These are phyloP conservation scores for Clarias fuscus DNA, from an alignment of 2,797 vertebrate genomes.

Conservation along the genomic window DNA sequence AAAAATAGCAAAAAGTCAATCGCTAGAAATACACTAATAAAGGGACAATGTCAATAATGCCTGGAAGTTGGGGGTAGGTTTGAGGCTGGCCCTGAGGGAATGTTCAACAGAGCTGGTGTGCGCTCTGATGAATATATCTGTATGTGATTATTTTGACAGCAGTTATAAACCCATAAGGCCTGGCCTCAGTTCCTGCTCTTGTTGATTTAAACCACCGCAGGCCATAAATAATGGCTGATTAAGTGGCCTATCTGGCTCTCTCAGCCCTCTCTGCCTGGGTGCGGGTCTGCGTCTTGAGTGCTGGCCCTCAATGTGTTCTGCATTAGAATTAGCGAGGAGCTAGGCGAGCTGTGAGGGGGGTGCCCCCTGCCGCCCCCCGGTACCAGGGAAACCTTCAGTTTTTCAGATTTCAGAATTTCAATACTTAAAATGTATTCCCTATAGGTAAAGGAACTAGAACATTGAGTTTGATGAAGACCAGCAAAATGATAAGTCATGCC, in stretches of 20 bases:
- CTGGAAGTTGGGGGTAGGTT: conserved; percentile 24
- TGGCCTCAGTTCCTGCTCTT: conserved; percentile 67
- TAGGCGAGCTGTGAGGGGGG: conserved; percentile 46
- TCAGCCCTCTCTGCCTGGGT: conserved; percentile 60
- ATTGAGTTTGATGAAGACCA: conserved; percentile 3
- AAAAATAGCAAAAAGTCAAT: not conserved
- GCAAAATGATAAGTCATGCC: conserved; percentile 25
- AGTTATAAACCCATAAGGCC: conserved; percentile 69
- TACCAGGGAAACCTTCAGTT: conserved; percentile 57
- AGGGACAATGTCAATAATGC: conserved; percentile 39
- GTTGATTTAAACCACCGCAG: conserved; percentile 69
- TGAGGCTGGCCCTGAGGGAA: conserved; percentile 24
- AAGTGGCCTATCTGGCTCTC: conserved; percentile 63
- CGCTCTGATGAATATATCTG: conserved; percentile 68
- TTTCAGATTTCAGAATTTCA: conserved; percentile 45
- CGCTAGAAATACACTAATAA: not conserved
- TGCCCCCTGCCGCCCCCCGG: conserved; percentile 28
- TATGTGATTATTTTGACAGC: conserved; percentile 72
- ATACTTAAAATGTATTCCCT: conserved; percentile 46
- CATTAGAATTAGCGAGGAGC: conserved; percentile 68
- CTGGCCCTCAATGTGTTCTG: conserved; percentile 65
- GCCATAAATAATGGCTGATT: conserved; percentile 70
- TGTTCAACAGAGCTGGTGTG: conserved; percentile 55
- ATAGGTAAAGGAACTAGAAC: not conserved
- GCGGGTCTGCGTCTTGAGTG: conserved; percentile 48